phyloP scores from a whole-genome alignment of 2,113 vertebrate genomes.

The Dromas ardeola region DNA sequence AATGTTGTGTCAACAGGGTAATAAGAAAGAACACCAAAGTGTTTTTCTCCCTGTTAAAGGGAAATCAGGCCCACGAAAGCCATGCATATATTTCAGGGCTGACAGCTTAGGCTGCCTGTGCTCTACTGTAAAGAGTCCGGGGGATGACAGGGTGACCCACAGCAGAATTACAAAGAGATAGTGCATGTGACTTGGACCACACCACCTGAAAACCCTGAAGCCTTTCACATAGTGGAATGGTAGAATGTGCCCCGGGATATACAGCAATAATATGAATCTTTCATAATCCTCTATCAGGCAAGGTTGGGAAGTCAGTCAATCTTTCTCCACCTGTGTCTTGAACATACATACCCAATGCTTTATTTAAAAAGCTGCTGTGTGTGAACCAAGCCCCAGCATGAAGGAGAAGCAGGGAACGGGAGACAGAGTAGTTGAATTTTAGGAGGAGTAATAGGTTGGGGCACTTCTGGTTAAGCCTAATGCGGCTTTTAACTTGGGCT shows the following conservation, averaged over 20 bases:
- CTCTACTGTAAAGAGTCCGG: background rate
- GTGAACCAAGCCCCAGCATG: background rate
- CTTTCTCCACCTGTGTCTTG: background rate
- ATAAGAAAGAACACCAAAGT: background rate
- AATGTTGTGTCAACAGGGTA: background rate
- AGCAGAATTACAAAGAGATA: background rate
- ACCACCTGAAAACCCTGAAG: background rate
- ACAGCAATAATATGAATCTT: background rate
- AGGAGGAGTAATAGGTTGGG: background rate
- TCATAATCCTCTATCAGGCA: background rate
- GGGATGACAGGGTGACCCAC: background rate
- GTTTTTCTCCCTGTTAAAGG: background rate
- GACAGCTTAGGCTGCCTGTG: background rate
- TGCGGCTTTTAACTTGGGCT: background rate
- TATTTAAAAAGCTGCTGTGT: background rate
- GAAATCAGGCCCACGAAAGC: background rate
- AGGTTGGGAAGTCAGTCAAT: background rate
- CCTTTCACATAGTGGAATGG: rapidly evolving
- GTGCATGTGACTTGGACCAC: rapidly evolving
- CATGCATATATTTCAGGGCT: rapidly evolving
- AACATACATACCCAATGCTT: background rate
- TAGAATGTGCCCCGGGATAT: background rate
- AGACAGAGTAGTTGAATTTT: background rate
- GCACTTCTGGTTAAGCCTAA: background rate
- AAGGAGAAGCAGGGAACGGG: background rate